These are phyloP conservation scores for Drosophila micromelanica DNA, from an alignment of 1,140 invertebrate species.

Conservation along the genomic window DNA sequence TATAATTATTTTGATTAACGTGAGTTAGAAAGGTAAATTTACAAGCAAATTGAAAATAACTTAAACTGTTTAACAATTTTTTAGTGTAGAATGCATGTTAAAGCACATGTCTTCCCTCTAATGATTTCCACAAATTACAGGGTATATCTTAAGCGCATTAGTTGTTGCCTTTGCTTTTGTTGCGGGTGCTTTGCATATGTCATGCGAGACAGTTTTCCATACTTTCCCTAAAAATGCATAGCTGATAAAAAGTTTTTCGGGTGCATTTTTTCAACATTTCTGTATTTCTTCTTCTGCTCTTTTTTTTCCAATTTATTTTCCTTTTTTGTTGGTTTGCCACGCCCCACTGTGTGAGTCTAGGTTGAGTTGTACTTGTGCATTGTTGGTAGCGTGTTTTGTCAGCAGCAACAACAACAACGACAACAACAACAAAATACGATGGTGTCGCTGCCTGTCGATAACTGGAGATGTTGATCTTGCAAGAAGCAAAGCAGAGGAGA, in stretches of 20 bases:
- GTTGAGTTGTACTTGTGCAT: conserved; percentile 33
- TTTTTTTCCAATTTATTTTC: not conserved
- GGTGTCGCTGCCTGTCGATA: conserved; percentile 72
- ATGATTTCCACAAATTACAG: not conserved
- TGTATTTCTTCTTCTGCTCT: not conserved
- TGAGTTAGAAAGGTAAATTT: no score
- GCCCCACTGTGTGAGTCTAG: conserved; percentile 34
- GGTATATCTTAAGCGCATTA: conserved; percentile 2
- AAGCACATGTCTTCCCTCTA: not conserved
- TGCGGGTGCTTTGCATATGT: conserved; percentile 48
- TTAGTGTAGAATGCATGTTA: not conserved
- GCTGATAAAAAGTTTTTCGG: conserved; percentile 42
- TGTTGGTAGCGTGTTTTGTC: conserved; percentile 50
- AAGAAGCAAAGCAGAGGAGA: conserved; percentile 62
- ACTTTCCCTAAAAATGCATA: conserved; percentile 44
- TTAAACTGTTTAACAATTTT: not conserved
- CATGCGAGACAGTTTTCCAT: conserved; percentile 39
- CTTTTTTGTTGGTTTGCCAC: conserved; percentile 30
- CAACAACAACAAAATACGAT: conserved; percentile 46
- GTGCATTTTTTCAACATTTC: conserved; percentile 39
- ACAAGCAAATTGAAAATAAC: no score
- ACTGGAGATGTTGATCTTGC: conserved; percentile 81
- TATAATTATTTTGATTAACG: no score
- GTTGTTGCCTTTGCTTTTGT: conserved; percentile 10
- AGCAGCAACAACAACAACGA: conserved; percentile 34